Percentiles rank a stretch among this genome's conserved stretches.
phyloP scores from a whole-genome alignment of 2,888 invertebrate genomes.

The Poecilus cupreus region DNA sequence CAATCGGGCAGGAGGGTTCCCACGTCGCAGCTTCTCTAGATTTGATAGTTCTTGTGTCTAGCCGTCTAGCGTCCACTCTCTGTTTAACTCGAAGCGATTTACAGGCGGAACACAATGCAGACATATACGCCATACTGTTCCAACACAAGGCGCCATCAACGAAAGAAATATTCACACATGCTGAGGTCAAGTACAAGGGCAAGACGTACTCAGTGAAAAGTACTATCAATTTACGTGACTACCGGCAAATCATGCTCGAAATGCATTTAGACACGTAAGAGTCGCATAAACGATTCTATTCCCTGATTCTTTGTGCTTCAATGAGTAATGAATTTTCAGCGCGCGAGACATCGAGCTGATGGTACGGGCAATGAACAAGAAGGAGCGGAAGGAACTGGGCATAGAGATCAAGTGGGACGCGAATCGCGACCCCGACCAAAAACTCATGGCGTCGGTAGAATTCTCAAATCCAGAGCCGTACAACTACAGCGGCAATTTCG shows the following conservation, averaged over 20 bases:
- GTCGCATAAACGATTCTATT: constrained; percentile 49
- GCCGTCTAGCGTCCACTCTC: neutral
- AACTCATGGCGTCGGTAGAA: constrained; percentile 78
- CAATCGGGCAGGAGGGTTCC: constrained; percentile 26
- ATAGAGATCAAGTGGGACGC: constrained; percentile 90
- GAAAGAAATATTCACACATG: constrained; percentile 78
- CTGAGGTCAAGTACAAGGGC: constrained; percentile 80
- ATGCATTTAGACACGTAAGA: constrained; percentile 87
- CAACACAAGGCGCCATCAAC: constrained; percentile 79
- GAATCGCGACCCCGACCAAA: constrained; percentile 87
- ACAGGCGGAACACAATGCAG: constrained; percentile 73
- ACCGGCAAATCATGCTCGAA: constrained; percentile 81
- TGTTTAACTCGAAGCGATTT: constrained; percentile 3
- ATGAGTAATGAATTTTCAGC: constrained; percentile 5
- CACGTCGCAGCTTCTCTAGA: neutral
- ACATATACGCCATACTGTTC: constrained; percentile 80
- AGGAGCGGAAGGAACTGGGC: constrained; percentile 79
- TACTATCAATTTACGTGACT: constrained; percentile 79
- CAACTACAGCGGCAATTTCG: constrained; percentile 79
- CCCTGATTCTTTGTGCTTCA: neutral
- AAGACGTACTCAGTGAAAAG: constrained; percentile 82
- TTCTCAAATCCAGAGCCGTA: constrained; percentile 77
- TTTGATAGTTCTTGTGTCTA: constrained; percentile 4
- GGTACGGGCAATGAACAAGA: constrained; percentile 78
- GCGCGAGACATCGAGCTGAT: constrained; percentile 17